Percentiles rank a stretch among this genome's conserved stretches.
Conservation (phyloP, 2,888 invertebrate genomes). For the Galerucella nymphaeae region DNA sequence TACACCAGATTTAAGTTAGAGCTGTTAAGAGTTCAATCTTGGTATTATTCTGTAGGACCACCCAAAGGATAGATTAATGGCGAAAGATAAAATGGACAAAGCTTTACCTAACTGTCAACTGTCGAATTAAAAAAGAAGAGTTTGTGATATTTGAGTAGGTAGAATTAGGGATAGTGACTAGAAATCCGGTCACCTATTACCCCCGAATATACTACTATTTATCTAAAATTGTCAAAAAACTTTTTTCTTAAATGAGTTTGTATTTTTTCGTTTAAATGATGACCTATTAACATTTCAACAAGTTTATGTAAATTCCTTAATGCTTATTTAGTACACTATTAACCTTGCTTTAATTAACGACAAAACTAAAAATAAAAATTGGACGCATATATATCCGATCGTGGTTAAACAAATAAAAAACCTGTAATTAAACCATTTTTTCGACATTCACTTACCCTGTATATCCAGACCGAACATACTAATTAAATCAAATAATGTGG, state of each 20-base stretch:
- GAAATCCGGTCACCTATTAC: no score
- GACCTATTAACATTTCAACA: background rate
- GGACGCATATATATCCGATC: background rate
- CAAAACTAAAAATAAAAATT: background rate
- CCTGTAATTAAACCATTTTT: conserved; percentile 4
- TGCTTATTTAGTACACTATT: background rate
- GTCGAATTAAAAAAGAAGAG: no score
- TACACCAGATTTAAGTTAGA: no score
- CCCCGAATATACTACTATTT: no score
- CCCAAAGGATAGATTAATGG: no score
- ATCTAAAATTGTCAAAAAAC: no score
- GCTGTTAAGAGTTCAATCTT: no score
- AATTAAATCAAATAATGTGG: conserved; percentile 50
- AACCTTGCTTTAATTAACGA: background rate
- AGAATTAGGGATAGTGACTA: no score
- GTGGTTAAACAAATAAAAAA: conserved; percentile 31
- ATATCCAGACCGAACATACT: conserved; percentile 30
- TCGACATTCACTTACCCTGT: conserved; percentile 8
- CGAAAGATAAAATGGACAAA: no score
- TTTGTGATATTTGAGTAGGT: no score
- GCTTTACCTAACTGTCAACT: no score
- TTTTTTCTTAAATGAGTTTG: background rate
- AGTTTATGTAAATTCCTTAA: background rate
- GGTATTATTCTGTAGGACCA: no score
- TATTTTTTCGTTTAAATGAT: background rate